Base-by-base conservation (phyloP, 2,113 vertebrate species). In the Phrynocephalus versicolor region DNA sequence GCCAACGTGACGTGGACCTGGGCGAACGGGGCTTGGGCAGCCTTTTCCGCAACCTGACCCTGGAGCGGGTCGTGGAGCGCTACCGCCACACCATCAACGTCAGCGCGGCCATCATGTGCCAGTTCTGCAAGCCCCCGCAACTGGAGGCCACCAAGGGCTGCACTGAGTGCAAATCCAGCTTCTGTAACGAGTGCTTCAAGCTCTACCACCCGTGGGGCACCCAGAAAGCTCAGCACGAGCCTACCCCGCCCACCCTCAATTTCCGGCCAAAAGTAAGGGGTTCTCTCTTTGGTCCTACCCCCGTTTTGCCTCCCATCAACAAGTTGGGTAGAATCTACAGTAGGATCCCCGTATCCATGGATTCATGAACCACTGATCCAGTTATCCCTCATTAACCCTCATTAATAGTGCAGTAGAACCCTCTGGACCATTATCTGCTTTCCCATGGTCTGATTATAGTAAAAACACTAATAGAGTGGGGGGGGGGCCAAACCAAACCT, bases 171-270 rank as follows among this genome's bases (percentile, higher is more conserved):
- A 96, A 97, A 1, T 96, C 98, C 79, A 98, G 98, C 95, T 99
- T 99, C 95, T 99, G 98, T 95, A 99, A 99, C 0, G 98, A 98
- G 88, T 99, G 98, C 94, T 99, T 99, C 95, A 99, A 99, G 90
- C 97, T 99, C 79, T 99, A 98, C 93, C 98, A 99, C 90, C 98
- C 98, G 0, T 99, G 98, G 98, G 98, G 98, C 76, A 99, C 98
- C 1, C 98, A 98, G 69, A 98, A 98, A 79, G 98, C 98, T 75
- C 98, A 99, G 92, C 98, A 99, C 0, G 98, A 99, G 88, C 98
- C 98, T 95, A 98, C 98, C 0, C 95, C 97, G 3, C 98, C 98
- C 80, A 98, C 98, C 70, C 97, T 98, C 93, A 98, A 95, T 93
- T 99, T 99, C 94, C 97, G 98, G 76, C 98, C 98, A 89, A 99